Evolutionary conservation across 1,140 invertebrate genomes (phyloP).

Genomic region (Drosophila mojavensis): DNA sequence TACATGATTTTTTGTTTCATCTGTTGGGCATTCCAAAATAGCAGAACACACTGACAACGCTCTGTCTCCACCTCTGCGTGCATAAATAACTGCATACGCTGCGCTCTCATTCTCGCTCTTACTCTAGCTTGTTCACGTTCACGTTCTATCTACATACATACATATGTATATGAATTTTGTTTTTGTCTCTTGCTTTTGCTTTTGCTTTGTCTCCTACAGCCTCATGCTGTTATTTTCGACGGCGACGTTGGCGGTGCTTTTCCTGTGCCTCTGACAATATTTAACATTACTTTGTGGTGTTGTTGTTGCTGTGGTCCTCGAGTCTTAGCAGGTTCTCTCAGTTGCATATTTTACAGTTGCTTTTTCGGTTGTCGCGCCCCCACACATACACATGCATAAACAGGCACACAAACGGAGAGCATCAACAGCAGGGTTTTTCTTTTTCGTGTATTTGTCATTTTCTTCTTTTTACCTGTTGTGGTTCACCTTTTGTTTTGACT

Average conservation of each 20-base stretch:
- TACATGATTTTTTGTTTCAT: conserved; percentile 65
- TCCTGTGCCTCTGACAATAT: conserved; percentile 61
- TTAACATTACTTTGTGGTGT: conserved; percentile 69
- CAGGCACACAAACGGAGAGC: background rate
- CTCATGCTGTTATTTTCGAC: conserved; percentile 66
- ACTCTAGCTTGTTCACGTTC: conserved; percentile 4
- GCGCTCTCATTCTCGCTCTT: conserved; percentile 45
- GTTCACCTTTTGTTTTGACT: conserved; percentile 57
- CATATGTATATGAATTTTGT: background rate
- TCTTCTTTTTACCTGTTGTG: conserved; percentile 36
- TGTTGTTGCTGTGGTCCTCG: conserved; percentile 46
- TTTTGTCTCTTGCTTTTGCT: conserved; percentile 9
- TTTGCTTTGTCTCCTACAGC: conserved; percentile 14
- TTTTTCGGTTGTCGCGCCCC: conserved; percentile 43
- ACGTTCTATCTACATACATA: conserved; percentile 2
- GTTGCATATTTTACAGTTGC: conserved; percentile 75
- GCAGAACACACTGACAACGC: conserved; percentile 9
- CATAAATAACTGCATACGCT: conserved; percentile 75
- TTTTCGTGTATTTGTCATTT: conserved; percentile 17
- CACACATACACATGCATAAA: background rate
- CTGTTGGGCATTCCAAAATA: conserved; percentile 63
- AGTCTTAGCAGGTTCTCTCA: conserved; percentile 67
- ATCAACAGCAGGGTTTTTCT: conserved; percentile 9
- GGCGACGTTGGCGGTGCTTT: conserved; percentile 46
- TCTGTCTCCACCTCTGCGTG: conserved; percentile 20